phyloP scores from a whole-genome alignment of 2,797 vertebrate genomes.

The Syngnathus acus region DNA sequence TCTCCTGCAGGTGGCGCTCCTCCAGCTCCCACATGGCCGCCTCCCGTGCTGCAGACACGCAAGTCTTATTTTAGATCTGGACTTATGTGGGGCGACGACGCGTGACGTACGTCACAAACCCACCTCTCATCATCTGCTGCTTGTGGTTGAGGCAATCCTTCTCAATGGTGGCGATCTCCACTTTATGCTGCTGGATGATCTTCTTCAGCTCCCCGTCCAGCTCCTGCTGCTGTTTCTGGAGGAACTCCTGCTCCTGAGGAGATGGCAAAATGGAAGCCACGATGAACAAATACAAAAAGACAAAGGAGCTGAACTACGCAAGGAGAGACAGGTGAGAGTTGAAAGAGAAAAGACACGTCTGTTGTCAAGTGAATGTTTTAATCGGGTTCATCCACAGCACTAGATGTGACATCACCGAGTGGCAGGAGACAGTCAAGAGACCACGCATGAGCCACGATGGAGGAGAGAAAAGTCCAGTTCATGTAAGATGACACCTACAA shows the following conservation, averaged over 20 bases:
- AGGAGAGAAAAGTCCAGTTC: slow-evolving; percentile 32
- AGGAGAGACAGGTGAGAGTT: neutral
- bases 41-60: slow-evolving; percentile 76
- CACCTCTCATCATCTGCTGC: slow-evolving; percentile 97
- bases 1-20: slow-evolving; percentile 95
- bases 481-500: slow-evolving; percentile 45
- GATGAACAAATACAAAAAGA: slow-evolving; percentile 10
- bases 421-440: slow-evolving; percentile 49
- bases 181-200: slow-evolving; percentile 97
- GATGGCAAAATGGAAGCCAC: slow-evolving; percentile 19
- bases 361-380: slow-evolving; percentile 16
- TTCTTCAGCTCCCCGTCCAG: slow-evolving; percentile 92
- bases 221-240: slow-evolving; percentile 96
- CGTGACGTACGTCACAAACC: too few relatives aligned
- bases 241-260: slow-evolving; percentile 93
- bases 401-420: slow-evolving; percentile 42
- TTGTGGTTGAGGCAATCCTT: slow-evolving; percentile 95
- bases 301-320: neutral
- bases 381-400: slow-evolving; percentile 34
- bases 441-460: slow-evolving; percentile 57
- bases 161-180: slow-evolving; percentile 92
- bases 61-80: neutral
- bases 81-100: too few relatives aligned
- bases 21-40: slow-evolving; percentile 97
- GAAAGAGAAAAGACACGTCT: slow-evolving; percentile 11